Evolutionary conservation across 2,888 invertebrate species (phyloP).

Genomic region (Coelinius sp.): DNA sequence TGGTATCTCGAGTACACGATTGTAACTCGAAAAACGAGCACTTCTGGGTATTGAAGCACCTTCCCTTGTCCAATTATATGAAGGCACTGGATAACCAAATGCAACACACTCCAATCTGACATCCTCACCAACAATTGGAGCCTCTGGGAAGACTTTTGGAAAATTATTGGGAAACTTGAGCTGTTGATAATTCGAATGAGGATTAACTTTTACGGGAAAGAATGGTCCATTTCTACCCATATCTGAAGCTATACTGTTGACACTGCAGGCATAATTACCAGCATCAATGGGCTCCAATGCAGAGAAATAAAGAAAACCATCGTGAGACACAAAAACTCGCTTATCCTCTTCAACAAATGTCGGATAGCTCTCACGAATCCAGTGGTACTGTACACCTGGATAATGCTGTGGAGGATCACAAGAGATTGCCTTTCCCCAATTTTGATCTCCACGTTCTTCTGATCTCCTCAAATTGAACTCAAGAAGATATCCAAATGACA

Average conservation of each 20-base stretch:
- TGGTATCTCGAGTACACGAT: constrained; percentile 88
- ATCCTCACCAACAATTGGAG: constrained; percentile 90
- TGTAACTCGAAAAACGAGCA: constrained; percentile 81
- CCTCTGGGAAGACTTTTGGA: constrained; percentile 95
- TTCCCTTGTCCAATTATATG: constrained; percentile 92
- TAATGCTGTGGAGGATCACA: constrained; percentile 95
- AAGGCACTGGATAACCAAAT: constrained; percentile 95
- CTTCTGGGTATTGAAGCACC: constrained; percentile 82
- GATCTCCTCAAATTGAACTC: constrained; percentile 92
- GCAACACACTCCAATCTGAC: constrained; percentile 95
- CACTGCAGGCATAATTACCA: constrained; percentile 93
- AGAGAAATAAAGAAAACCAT: constrained; percentile 95
- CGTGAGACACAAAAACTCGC: constrained; percentile 92
- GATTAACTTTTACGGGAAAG: constrained; percentile 85
- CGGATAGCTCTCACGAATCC: constrained; percentile 91
- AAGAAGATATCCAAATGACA: constrained; percentile 90
- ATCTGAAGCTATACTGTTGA: constrained; percentile 88
- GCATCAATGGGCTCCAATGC: constrained; percentile 91
- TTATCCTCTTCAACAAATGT: constrained; percentile 95
- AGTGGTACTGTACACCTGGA: constrained; percentile 90
- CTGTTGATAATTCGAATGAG: constrained; percentile 91
- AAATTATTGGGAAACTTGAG: constrained; percentile 95
- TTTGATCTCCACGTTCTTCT: constrained; percentile 87
- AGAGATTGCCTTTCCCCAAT: constrained; percentile 93
- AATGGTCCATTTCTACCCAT: constrained; percentile 93